Conservation (phyloP, 2,113 vertebrate species). For the Salvelinus fontinalis region DNA sequence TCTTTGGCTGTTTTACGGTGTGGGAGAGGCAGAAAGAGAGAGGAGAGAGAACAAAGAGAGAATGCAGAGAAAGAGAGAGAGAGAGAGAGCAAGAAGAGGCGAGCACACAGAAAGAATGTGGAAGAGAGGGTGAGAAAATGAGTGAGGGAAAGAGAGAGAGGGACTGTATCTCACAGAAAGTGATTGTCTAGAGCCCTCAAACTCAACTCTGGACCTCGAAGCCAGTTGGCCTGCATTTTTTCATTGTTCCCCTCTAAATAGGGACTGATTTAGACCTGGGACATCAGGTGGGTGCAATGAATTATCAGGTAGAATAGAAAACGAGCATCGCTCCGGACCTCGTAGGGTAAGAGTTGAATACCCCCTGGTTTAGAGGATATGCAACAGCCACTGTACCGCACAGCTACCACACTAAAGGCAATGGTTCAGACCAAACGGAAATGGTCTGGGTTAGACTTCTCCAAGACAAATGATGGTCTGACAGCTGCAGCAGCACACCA, state of each 20-base stretch:
- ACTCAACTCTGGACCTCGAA: too few species aligned
- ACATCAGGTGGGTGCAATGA: too few species aligned
- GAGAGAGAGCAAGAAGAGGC: conserved; percentile 29
- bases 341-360: too few species aligned
- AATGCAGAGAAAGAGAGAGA: too few species aligned
- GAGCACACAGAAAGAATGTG: conserved; percentile 28
- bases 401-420: neutral
- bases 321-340: too few species aligned
- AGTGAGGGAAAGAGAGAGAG: conserved; percentile 29
- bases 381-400: conserved; percentile 19
- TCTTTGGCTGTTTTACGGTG: conserved; percentile 32
- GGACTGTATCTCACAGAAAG: conserved; percentile 1
- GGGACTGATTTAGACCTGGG: too few species aligned
- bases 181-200: conserved; percentile 25
- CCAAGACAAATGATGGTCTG: too few species aligned
- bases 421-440: neutral
- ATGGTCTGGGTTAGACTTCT: too few species aligned
- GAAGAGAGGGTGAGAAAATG: neutral
- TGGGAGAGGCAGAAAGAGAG: neutral
- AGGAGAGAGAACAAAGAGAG: neutral
- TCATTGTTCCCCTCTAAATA: too few species aligned
- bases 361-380: neutral
- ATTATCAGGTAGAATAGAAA: too few species aligned
- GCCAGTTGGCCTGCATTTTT: too few species aligned
- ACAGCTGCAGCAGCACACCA: too few species aligned